phyloP scores from a whole-genome alignment of 2,113 vertebrate species.

The Galemys pyrenaicus region DNA sequence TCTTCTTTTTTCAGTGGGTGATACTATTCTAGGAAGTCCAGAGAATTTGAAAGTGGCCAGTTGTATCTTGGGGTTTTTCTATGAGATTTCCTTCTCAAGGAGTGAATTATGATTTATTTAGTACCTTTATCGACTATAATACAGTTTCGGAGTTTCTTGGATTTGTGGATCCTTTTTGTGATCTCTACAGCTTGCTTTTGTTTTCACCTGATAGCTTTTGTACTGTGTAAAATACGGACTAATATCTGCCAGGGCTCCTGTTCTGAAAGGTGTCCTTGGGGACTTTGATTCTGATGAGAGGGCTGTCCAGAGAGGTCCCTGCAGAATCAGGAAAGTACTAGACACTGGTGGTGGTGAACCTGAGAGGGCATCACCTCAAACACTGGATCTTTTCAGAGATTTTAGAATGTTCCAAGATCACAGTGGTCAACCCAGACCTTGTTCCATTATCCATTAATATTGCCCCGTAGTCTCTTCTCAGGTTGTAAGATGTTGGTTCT shows the following conservation, averaged over 20 bases:
- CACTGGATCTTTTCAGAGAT: background rate
- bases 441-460: background rate
- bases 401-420: background rate
- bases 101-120: background rate
- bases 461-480: background rate
- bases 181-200: background rate
- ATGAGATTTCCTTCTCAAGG: background rate
- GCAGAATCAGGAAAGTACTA: background rate
- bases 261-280: background rate
- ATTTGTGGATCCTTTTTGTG: background rate
- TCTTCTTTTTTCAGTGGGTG: background rate
- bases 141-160: background rate
- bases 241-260: background rate
- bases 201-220: background rate
- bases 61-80: background rate
- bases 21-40: conserved; percentile 32
- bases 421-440: background rate
- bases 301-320: background rate
- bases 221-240: background rate
- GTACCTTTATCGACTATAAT: background rate
- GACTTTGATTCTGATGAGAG: background rate
- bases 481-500: background rate
- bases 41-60: background rate
- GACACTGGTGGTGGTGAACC: background rate
- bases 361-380: background rate